These are phyloP conservation scores for Suncus etruscus DNA, from an alignment of 2,113 vertebrate genomes.

Conservation along the genomic window DNA sequence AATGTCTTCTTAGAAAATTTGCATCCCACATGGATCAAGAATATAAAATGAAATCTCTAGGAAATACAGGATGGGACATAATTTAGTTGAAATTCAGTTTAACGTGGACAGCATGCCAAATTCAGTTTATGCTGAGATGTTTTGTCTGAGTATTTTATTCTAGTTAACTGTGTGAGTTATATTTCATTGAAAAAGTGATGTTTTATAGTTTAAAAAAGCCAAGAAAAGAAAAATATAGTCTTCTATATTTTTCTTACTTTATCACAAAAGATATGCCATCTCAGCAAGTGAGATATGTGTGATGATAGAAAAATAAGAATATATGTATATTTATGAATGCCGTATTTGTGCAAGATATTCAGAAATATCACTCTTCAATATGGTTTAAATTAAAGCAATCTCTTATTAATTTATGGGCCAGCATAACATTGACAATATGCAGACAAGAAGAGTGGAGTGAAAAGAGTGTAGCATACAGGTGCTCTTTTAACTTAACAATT, in stretches of 20 bases:
- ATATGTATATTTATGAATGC: not conserved
- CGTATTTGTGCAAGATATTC: not conserved
- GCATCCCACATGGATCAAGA: not conserved
- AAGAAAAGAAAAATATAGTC: slow-evolving; percentile 23
- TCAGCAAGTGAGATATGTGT: slow-evolving; percentile 48
- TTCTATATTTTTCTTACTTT: slow-evolving; percentile 9
- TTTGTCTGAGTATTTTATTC: slow-evolving; percentile 17
- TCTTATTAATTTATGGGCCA: not conserved
- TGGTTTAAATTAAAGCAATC: not conserved
- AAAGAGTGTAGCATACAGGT: slow-evolving; percentile 12
- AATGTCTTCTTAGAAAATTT: not conserved
- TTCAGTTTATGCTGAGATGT: not conserved
- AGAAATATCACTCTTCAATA: slow-evolving; percentile 24
- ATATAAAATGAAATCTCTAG: not conserved
- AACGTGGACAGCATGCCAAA: not conserved
- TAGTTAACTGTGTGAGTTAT: not conserved
- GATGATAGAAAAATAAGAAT: not conserved
- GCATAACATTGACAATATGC: not conserved
- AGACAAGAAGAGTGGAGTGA: not conserved
- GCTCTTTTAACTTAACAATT: slow-evolving; percentile 19
- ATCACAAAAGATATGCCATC: slow-evolving; percentile 14
- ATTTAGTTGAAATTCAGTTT: not conserved
- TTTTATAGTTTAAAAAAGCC: not conserved
- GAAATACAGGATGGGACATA: not conserved
- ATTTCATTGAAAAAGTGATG: not conserved